A percentile compares a stretch with the other conserved stretches of the same genome.
Evolutionary conservation across 2,888 invertebrate genomes (phyloP).

Genomic region (Melieria crassipennis): DNA sequence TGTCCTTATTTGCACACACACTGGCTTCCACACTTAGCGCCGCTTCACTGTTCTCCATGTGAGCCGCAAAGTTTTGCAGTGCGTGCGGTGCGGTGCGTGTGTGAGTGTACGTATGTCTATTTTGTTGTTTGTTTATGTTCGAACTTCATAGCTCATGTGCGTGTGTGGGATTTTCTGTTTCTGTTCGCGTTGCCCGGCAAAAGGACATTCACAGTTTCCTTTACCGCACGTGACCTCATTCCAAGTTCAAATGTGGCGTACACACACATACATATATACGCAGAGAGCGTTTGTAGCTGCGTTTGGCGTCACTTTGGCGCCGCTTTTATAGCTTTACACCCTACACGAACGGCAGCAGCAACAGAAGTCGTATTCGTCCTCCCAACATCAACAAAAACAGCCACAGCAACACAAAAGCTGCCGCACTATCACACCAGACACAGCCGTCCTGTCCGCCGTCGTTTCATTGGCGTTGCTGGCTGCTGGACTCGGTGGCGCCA

Average conservation of each 20-base stretch:
- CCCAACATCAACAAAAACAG: constrained; percentile 30
- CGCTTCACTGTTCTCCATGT: no score
- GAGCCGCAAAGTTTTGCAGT: no score
- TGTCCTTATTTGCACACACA: background rate
- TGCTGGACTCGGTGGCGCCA: constrained; percentile 34
- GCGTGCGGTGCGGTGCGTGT: background rate
- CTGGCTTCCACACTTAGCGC: no score
- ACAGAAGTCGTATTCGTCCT: background rate
- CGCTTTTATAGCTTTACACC: constrained; percentile 18
- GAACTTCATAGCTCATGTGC: background rate
- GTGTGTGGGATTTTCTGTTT: background rate
- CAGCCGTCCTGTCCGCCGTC: background rate
- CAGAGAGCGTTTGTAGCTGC: background rate
- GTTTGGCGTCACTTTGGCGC: constrained; percentile 32
- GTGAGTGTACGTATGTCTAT: background rate
- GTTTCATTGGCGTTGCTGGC: background rate
- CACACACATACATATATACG: constrained; percentile 9
- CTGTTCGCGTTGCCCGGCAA: constrained; percentile 20
- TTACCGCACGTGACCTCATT: constrained; percentile 39
- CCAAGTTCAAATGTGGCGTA: constrained; percentile 31
- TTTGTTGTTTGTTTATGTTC: constrained; percentile 18
- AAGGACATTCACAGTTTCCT: constrained; percentile 38
- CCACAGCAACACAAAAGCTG: constrained; percentile 44
- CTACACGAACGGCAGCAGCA: constrained; percentile 26
- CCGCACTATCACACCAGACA: constrained; percentile 15